Evolutionary conservation across 2,888 invertebrate species (phyloP).

Genomic region (Antheraea yamamai): DNA sequence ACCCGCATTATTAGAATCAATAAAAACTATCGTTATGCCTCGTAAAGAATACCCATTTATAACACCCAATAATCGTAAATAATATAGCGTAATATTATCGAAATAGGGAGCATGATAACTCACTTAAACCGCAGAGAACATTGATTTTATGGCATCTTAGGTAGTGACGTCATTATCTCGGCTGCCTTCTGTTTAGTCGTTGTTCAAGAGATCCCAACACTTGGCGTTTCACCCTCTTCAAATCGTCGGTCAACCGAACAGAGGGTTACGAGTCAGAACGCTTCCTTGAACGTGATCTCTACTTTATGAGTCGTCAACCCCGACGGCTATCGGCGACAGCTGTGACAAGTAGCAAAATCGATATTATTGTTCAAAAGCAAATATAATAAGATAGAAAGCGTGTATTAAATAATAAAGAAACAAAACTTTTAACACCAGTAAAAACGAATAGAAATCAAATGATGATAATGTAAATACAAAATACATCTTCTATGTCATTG

Average conservation of each 20-base stretch:
- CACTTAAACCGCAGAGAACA: constrained; percentile 24
- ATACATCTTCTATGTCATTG: constrained; percentile 41
- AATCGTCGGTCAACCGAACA: constrained; percentile 28
- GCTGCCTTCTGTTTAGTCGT: constrained; percentile 32
- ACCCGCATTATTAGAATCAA: constrained; percentile 34
- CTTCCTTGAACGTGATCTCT: constrained; percentile 39
- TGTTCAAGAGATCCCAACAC: constrained; percentile 26
- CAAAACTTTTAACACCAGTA: background rate
- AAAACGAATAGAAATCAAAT: constrained; percentile 10
- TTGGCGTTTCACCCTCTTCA: constrained; percentile 26
- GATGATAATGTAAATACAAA: constrained; percentile 16
- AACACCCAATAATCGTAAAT: constrained; percentile 54
- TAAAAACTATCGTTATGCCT: constrained; percentile 37
- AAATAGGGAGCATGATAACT: constrained; percentile 38
- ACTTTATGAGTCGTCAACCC: constrained; percentile 38
- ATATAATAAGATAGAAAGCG: background rate
- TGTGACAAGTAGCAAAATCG: constrained; percentile 29
- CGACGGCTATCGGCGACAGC: constrained; percentile 38
- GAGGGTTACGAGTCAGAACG: constrained; percentile 35
- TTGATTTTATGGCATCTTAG: constrained; percentile 20
- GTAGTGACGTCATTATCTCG: constrained; percentile 33
- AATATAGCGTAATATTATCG: constrained; percentile 39
- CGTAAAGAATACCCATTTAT: constrained; percentile 51
- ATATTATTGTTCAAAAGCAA: constrained; percentile 12
- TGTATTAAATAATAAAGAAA: background rate